Percentiles rank a stretch among this genome's conserved stretches.
Evolutionary conservation across 2,888 invertebrate species (phyloP).

Genomic region (Philopedon plagiatum): DNA sequence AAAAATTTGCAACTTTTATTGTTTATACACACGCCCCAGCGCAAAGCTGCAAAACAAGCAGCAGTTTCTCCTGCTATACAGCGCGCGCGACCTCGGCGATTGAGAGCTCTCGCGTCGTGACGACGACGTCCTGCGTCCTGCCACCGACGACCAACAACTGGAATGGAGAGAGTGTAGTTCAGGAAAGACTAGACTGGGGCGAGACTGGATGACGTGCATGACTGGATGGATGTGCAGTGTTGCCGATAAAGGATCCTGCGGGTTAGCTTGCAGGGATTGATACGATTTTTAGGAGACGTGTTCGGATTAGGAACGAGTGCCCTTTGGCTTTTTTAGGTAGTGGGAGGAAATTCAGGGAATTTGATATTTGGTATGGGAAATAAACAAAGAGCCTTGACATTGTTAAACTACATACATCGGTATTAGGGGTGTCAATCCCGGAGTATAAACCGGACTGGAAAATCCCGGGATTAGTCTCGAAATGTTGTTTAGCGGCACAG

Average conservation of each 20-base stretch:
- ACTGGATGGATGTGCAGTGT: not conserved
- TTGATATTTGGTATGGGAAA: too few relatives aligned
- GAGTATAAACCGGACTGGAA: too few relatives aligned
- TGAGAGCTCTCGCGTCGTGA: slow-evolving; percentile 1
- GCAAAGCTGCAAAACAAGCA: slow-evolving; percentile 33
- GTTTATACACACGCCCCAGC: slow-evolving; percentile 25
- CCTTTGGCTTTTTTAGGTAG: too few relatives aligned
- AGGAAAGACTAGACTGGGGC: slow-evolving; percentile 34
- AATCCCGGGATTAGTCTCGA: too few relatives aligned
- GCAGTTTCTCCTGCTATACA: slow-evolving; percentile 9
- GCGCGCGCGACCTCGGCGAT: slow-evolving; percentile 29
- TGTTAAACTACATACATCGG: too few relatives aligned
- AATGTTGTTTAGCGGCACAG: too few relatives aligned
- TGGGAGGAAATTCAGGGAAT: too few relatives aligned
- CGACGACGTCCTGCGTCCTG: slow-evolving; percentile 7
- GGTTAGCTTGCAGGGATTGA: not conserved
- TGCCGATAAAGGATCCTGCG: not conserved
- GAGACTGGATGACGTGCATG: slow-evolving; percentile 14
- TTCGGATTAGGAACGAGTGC: too few relatives aligned
- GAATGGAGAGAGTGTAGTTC: not conserved
- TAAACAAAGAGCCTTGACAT: too few relatives aligned
- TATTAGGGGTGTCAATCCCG: too few relatives aligned
- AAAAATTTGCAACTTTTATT: not conserved
- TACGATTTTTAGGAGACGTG: too few relatives aligned
- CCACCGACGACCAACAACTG: slow-evolving; percentile 12